Conservation (phyloP, 1,140 invertebrate species). For the Leguminivora glycinivorella region DNA sequence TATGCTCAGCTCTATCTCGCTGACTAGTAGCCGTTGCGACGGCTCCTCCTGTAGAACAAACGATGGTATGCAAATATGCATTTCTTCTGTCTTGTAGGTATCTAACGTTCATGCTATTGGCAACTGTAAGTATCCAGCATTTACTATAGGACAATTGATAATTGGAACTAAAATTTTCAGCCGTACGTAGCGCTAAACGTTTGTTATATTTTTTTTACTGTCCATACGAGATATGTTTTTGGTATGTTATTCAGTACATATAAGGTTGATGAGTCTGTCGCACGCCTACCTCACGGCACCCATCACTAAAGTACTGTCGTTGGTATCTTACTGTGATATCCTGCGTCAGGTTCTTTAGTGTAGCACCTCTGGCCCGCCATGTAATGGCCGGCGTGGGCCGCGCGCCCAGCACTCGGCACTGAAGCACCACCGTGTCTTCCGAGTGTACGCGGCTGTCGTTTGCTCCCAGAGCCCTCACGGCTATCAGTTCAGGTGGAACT, state of each 20-base stretch:
- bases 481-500: conserved; percentile 65
- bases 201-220: too few relatives aligned
- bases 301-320: background rate
- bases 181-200: too few relatives aligned
- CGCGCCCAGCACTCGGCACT: conserved; percentile 65
- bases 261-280: background rate
- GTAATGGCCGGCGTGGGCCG: conserved; percentile 53
- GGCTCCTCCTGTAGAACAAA: conserved; percentile 51
- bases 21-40: conserved; percentile 59
- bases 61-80: background rate
- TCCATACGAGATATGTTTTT: background rate
- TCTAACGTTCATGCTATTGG: too few relatives aligned
- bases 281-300: background rate
- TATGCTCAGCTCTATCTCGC: conserved; percentile 54
- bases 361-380: conserved; percentile 54
- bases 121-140: too few relatives aligned
- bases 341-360: conserved; percentile 54
- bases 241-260: too few relatives aligned
- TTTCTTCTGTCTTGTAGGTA: too few relatives aligned
- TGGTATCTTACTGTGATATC: conserved; percentile 56
- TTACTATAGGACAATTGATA: too few relatives aligned
- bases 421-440: conserved; percentile 46
- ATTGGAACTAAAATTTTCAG: too few relatives aligned
- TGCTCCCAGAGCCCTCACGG: conserved; percentile 41
- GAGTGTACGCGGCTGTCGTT: conserved; percentile 46